phyloP scores from a whole-genome alignment of 2,113 vertebrate species.

The Syngnathoides biaculeatus region DNA sequence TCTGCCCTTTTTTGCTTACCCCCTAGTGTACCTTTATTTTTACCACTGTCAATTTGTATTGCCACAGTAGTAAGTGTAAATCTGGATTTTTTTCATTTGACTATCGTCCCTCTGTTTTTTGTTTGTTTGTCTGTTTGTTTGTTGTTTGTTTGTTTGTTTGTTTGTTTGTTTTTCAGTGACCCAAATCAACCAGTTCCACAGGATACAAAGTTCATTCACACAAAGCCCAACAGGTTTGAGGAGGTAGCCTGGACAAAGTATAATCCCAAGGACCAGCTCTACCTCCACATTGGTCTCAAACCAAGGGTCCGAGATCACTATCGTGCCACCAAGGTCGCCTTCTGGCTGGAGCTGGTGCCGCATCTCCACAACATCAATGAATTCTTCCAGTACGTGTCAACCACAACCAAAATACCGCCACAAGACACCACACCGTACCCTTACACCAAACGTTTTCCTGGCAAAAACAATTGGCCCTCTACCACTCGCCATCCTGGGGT shows the following conservation, averaged over 20 bases:
- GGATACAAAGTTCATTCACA: slow-evolving; percentile 97
- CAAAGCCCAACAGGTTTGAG: slow-evolving; percentile 94
- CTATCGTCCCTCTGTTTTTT: background rate
- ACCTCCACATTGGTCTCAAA: slow-evolving; percentile 93
- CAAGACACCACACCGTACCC: slow-evolving; percentile 92
- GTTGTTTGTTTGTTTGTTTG: no score
- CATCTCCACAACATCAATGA: slow-evolving; percentile 93
- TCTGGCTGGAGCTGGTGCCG: slow-evolving; percentile 93
- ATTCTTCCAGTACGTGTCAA: slow-evolving; percentile 91
- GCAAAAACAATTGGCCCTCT: slow-evolving; percentile 85
- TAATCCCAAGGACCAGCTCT: slow-evolving; percentile 93
- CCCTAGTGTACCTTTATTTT: background rate
- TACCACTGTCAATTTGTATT: background rate
- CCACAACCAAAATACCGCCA: slow-evolving; percentile 91
- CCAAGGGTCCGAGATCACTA: slow-evolving; percentile 93
- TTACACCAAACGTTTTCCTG: slow-evolving; percentile 84
- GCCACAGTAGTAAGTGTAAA: background rate
- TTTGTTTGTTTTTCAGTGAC: slow-evolving; percentile 76
- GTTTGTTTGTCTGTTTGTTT: no score
- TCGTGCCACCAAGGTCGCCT: slow-evolving; percentile 92
- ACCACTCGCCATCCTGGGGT: slow-evolving; percentile 91
- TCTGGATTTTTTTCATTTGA: background rate
- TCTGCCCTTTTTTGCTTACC: no score
- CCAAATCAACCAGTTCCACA: slow-evolving; percentile 95
- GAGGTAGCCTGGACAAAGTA: slow-evolving; percentile 98